Evolutionary conservation across 1,140 invertebrate species (phyloP).

Genomic region (Sitobion miscanthi): DNA sequence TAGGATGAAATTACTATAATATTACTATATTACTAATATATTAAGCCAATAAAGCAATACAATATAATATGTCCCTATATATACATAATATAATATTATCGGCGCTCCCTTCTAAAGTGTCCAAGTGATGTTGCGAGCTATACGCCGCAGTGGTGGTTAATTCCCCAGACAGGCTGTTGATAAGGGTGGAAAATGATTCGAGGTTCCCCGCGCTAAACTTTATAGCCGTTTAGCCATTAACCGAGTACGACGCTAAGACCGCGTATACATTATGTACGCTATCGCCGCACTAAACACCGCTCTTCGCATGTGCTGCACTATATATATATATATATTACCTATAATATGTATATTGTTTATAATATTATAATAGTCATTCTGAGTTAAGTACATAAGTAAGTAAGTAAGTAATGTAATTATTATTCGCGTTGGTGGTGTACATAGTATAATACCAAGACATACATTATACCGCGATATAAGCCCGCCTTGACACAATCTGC

Average conservation of each 20-base stretch:
- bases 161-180: slow-evolving; percentile 18
- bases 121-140: not conserved
- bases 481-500: not conserved
- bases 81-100: not conserved
- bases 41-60: not conserved
- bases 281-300: not conserved
- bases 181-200: slow-evolving; percentile 43
- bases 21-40: not conserved
- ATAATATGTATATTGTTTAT: not conserved
- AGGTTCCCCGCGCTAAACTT: slow-evolving; percentile 15
- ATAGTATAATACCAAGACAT: not conserved
- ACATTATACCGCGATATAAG: not conserved
- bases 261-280: not conserved
- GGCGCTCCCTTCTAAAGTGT: not conserved
- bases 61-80: not conserved
- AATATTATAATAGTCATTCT: not conserved
- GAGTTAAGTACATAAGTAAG: no score
- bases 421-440: not conserved
- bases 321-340: not conserved
- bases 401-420: not conserved
- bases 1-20: not conserved
- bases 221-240: slow-evolving; percentile 47
- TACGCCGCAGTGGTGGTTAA: not conserved
- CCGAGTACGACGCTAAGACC: not conserved
- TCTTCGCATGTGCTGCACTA: not conserved